Conservation (phyloP, 92 coral and sea anemone genomes). For the Parazoanthus swiftii region DNA sequence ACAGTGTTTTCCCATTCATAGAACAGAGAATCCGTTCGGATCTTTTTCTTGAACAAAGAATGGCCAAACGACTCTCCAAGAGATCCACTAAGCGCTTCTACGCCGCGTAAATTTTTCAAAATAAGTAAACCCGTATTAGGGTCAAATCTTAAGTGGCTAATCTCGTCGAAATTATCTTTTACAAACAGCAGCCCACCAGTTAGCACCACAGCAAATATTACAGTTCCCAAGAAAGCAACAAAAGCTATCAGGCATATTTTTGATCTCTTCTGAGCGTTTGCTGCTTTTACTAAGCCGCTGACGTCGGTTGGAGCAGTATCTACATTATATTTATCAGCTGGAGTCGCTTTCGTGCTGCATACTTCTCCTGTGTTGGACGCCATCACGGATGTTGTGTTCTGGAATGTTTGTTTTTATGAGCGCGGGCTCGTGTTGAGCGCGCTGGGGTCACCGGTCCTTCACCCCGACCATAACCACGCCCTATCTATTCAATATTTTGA, state of each 20-base stretch:
- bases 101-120: conserved; percentile 55
- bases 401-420: background rate
- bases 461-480: background rate
- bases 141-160: conserved; percentile 57
- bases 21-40: conserved; percentile 37
- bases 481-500: too few species aligned
- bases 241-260: conserved; percentile 42
- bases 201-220: conserved; percentile 47
- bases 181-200: conserved; percentile 17
- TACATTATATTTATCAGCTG: background rate
- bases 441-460: too few species aligned
- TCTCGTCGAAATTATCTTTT: conserved; percentile 37
- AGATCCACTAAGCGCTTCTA: conserved; percentile 52
- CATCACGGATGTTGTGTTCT: background rate
- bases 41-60: conserved; percentile 46
- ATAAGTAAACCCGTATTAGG: conserved; percentile 51
- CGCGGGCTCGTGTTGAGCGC: too few species aligned
- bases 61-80: conserved; percentile 55
- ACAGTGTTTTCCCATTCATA: conserved; percentile 69
- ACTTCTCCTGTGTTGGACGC: background rate
- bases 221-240: conserved; percentile 46
- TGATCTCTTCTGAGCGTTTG: conserved; percentile 29
- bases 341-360: background rate
- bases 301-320: conserved; percentile 28
- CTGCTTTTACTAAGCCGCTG: conserved; percentile 27